phyloP scores from a whole-genome alignment of 2,797 vertebrate genomes.

The Intellagama lesueurii region DNA sequence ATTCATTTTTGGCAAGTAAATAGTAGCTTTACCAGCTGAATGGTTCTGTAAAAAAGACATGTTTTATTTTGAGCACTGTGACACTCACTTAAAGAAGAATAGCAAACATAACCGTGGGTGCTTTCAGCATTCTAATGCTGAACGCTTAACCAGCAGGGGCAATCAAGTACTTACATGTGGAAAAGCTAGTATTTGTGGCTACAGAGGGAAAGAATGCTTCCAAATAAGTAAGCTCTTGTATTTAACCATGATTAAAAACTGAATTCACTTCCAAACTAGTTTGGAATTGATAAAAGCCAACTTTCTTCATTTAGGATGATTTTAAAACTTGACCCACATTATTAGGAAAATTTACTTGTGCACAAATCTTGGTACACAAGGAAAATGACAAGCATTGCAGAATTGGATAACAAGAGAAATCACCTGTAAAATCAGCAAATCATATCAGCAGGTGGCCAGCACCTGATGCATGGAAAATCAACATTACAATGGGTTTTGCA shows the following conservation, averaged over 20 bases:
- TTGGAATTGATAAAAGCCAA: neutral
- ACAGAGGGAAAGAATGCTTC: conserved; percentile 20
- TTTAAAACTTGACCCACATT: neutral
- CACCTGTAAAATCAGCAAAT: conserved; percentile 46
- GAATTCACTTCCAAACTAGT: conserved; percentile 45
- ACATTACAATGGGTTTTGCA: conserved; percentile 52
- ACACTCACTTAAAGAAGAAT: conserved; percentile 13
- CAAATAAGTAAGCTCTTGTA: neutral
- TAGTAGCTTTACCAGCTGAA: neutral
- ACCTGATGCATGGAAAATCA: conserved; percentile 68
- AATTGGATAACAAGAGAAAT: conserved; percentile 42
- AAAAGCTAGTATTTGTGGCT: neutral
- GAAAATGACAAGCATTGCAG: conserved; percentile 9
- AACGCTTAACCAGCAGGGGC: neutral
- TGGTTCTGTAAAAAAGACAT: neutral
- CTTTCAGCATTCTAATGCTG: neutral
- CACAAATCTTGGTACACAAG: conserved; percentile 9
- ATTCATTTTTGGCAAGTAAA: neutral
- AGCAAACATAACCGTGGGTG: neutral
- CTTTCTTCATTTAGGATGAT: conserved; percentile 40
- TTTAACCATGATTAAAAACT: conserved; percentile 57
- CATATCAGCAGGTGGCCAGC: conserved; percentile 72
- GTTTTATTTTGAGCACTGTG: neutral
- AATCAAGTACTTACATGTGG: neutral
- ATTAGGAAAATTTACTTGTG: neutral